Percentiles rank a stretch among this genome's conserved stretches.
phyloP scores from a whole-genome alignment of 2,888 invertebrate species.

The Scrobipalpa atriplicella region DNA sequence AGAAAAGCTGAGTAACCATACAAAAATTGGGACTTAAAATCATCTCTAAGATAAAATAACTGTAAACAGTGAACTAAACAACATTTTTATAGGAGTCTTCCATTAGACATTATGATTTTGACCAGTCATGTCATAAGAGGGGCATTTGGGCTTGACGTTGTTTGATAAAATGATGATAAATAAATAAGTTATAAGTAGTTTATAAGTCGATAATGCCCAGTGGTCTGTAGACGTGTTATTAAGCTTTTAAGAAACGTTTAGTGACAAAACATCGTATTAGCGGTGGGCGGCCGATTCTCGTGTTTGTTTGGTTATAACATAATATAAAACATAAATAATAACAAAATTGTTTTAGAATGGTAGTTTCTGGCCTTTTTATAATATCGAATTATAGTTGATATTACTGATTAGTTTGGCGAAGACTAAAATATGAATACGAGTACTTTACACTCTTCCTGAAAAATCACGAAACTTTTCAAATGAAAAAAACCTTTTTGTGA shows the following conservation, averaged over 20 bases:
- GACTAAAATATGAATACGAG: too few species aligned
- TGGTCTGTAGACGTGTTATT: slow-evolving; percentile 53
- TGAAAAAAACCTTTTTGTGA: too few species aligned
- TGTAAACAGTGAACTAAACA: slow-evolving; percentile 47
- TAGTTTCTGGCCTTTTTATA: too few species aligned
- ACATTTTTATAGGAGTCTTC: slow-evolving; percentile 45
- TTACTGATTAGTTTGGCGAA: too few species aligned
- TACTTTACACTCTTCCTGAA: too few species aligned
- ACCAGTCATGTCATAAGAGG: slow-evolving; percentile 47
- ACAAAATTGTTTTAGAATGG: neutral
- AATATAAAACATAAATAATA: neutral
- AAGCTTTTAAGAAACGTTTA: slow-evolving; percentile 63
- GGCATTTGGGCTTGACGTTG: slow-evolving; percentile 49
- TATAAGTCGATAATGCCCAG: slow-evolving; percentile 46
- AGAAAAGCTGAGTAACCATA: slow-evolving; percentile 12
- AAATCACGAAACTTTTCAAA: too few species aligned
- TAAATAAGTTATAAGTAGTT: slow-evolving; percentile 50
- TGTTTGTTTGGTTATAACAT: neutral
- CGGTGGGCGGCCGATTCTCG: slow-evolving; percentile 33
- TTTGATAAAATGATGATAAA: slow-evolving; percentile 37
- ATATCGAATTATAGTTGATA: too few species aligned
- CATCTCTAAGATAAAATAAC: slow-evolving; percentile 40
- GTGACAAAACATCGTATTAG: slow-evolving; percentile 51
- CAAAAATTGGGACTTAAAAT: neutral
- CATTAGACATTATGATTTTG: slow-evolving; percentile 48